Evolutionary conservation across 2,113 vertebrate species (phyloP).

Genomic region (Limanda limanda): DNA sequence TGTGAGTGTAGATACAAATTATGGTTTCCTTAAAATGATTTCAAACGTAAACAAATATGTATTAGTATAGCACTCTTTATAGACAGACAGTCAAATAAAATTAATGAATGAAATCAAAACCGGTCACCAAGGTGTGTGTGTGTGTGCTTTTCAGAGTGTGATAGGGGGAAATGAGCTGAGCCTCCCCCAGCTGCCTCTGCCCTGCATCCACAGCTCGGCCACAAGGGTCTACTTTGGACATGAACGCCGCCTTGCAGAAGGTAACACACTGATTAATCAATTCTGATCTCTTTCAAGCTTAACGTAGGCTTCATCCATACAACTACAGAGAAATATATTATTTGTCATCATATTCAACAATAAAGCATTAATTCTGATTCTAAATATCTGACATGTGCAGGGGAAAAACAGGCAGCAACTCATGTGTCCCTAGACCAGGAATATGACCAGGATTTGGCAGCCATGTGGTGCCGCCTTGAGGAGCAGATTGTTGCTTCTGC

Average conservation of each 20-base stretch:
- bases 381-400: conserved; percentile 72
- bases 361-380: background rate
- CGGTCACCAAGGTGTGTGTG: background rate
- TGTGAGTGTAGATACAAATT: no score
- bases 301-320: background rate
- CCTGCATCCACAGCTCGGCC: conserved; percentile 90
- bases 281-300: background rate
- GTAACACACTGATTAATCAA: conserved; percentile 75
- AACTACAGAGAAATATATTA: no score
- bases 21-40: no score
- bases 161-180: conserved; percentile 70
- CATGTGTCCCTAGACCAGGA: conserved; percentile 96
- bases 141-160: conserved; percentile 81
- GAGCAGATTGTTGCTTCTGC: conserved; percentile 89
- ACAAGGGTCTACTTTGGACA: conserved; percentile 97
- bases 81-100: background rate
- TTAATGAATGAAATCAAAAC: background rate
- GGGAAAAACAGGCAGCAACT: conserved; percentile 96
- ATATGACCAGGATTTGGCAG: conserved; percentile 90
- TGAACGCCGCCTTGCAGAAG: conserved; percentile 93
- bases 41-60: no score
- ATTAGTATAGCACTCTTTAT: background rate
- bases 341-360: background rate
- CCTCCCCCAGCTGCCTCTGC: conserved; percentile 93
- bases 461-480: conserved; percentile 93